Evolutionary conservation across 2,797 vertebrate genomes (phyloP).

Genomic region (Siniperca undulata): DNA sequence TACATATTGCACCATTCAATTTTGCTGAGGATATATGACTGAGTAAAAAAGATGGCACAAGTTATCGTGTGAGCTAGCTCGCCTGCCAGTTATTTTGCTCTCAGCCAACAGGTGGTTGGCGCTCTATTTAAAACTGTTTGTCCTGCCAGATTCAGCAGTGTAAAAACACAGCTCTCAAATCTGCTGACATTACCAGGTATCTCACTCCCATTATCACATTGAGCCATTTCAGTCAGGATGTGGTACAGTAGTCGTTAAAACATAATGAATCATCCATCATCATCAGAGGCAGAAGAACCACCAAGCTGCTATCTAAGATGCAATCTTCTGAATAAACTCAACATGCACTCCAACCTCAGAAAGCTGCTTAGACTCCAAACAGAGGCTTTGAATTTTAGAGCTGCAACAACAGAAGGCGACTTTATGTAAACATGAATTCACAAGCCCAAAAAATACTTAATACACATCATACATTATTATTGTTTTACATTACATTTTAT

Average conservation of each 20-base stretch:
- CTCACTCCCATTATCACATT: not conserved
- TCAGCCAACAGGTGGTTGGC: not conserved
- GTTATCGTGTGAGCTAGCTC: not conserved
- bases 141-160: not conserved
- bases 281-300: slow-evolving; percentile 7
- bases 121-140: slow-evolving; percentile 8
- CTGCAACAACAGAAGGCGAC: not conserved
- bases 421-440: slow-evolving; percentile 18
- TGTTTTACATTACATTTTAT: slow-evolving; percentile 12
- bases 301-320: not conserved
- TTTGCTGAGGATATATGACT: no score
- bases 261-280: slow-evolving; percentile 3
- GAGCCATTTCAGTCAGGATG: slow-evolving; percentile 41
- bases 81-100: not conserved
- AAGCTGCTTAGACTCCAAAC: not conserved
- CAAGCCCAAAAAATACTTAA: slow-evolving; percentile 8
- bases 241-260: slow-evolving; percentile 27
- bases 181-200: slow-evolving; percentile 16
- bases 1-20: no score
- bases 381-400: slow-evolving; percentile 15
- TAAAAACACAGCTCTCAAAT: not conserved
- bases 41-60: not conserved
- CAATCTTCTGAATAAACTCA: not conserved
- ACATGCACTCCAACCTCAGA: not conserved
- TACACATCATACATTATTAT: not conserved